A percentile compares a stretch with the other conserved stretches of the same genome.
phyloP scores from a whole-genome alignment of 2,888 invertebrate genomes.

The Cheilosia vulpina region DNA sequence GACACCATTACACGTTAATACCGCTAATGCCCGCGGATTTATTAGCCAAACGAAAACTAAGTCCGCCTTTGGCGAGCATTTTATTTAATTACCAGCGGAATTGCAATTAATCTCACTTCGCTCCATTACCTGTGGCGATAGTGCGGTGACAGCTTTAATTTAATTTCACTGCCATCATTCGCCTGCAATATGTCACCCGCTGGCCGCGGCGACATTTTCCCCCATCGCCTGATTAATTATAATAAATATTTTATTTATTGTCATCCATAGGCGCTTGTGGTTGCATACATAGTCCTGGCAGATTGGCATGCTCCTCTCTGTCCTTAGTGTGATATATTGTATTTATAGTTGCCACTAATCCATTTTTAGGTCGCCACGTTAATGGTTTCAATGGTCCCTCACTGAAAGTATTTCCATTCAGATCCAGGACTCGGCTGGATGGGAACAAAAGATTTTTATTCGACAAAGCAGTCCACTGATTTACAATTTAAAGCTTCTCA shows the following conservation, averaged over 20 bases:
- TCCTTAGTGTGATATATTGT: not conserved
- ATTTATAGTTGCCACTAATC: not conserved
- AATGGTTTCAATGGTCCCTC: not conserved
- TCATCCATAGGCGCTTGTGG: not conserved
- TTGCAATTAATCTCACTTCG: slow-evolving; percentile 15
- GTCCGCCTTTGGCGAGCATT: no score
- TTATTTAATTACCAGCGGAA: no score
- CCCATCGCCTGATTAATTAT: slow-evolving; percentile 32
- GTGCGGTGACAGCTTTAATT: slow-evolving; percentile 28
- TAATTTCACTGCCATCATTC: slow-evolving; percentile 15
- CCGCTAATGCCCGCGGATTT: no score
- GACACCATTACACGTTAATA: no score
- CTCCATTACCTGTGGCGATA: slow-evolving; percentile 26
- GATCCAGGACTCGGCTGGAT: slow-evolving; percentile 4
- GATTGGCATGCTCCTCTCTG: no score
- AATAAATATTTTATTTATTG: slow-evolving; percentile 30
- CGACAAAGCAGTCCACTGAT: no score
- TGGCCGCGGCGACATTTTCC: not conserved
- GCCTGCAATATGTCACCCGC: slow-evolving; percentile 3
- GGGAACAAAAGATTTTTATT: slow-evolving; percentile 1
- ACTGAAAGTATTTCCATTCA: not conserved
- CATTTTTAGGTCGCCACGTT: slow-evolving; percentile 6
- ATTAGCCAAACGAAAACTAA: no score
- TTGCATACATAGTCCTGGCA: not conserved
- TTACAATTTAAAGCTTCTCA: not conserved